These are phyloP conservation scores for Troides oblongomaculatus DNA, from an alignment of 2,888 invertebrate genomes.

Conservation along the genomic window DNA sequence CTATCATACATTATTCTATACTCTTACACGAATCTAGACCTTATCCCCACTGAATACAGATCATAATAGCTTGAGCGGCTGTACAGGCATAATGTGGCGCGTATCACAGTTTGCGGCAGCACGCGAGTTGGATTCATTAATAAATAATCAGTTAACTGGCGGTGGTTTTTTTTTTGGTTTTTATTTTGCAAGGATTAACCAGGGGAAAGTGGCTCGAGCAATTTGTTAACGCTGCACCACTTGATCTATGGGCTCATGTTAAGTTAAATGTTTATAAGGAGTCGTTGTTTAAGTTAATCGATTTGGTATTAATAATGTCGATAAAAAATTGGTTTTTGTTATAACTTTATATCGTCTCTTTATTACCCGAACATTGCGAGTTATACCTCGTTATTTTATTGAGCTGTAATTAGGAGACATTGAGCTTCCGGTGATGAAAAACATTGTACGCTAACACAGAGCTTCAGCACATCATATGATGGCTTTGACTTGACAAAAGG, in stretches of 20 bases:
- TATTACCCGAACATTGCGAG: too few species aligned
- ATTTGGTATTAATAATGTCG: background rate
- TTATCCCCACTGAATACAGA: background rate
- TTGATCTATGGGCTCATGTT: conserved; percentile 9
- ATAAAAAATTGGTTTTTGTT: background rate
- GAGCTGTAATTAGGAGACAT: too few species aligned
- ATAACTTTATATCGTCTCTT: too few species aligned
- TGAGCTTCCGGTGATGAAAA: too few species aligned
- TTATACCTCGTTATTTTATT: too few species aligned
- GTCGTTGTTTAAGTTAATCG: background rate
- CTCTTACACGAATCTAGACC: conserved; percentile 5
- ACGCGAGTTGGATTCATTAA: conserved; percentile 34
- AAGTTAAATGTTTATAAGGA: background rate
- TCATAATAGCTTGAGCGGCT: background rate
- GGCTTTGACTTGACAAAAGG: too few species aligned
- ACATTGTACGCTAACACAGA: too few species aligned
- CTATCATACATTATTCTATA: background rate
- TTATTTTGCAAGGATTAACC: background rate
- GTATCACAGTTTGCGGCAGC: conserved; percentile 30
- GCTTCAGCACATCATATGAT: too few species aligned
- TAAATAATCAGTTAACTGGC: conserved; percentile 33
- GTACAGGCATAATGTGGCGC: conserved; percentile 13
- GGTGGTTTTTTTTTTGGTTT: conserved; percentile 2
- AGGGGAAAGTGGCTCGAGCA: conserved; percentile 17
- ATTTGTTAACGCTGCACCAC: conserved; percentile 17